These are phyloP conservation scores for Microcaecilia unicolor DNA, from an alignment of 2,797 vertebrate species.

Conservation along the genomic window DNA sequence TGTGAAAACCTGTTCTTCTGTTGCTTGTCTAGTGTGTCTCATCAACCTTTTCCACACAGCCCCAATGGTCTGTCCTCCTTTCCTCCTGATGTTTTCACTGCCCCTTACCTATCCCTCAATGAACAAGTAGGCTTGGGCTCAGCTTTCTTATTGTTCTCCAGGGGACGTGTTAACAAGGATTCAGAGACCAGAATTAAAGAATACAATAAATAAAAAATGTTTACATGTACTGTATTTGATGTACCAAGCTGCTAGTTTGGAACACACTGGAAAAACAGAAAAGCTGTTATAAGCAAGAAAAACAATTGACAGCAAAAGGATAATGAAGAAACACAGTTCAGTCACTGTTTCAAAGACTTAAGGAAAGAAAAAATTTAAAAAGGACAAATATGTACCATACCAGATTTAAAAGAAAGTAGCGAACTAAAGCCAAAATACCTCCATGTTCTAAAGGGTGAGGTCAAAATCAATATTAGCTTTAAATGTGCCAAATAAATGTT, in stretches of 20 bases:
- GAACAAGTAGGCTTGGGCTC: no score
- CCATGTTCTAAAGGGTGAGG: conserved; percentile 30
- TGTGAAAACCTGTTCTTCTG: no score
- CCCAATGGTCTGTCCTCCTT: no score
- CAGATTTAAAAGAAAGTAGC: conserved; percentile 8
- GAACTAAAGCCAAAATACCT: conserved; percentile 13
- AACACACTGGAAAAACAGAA: background rate
- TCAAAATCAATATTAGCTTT: conserved; percentile 46
- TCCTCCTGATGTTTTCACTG: no score
- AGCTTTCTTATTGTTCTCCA: no score
- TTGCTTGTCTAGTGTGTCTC: no score
- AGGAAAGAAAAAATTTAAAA: background rate
- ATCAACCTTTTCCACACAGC: no score
- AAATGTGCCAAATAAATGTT: conserved; percentile 15
- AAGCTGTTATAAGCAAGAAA: conserved; percentile 32
- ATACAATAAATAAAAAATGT: no score
- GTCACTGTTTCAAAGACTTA: background rate
- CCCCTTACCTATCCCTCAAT: no score
- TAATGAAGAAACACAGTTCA: background rate
- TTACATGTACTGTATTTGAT: no score
- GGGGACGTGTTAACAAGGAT: no score
- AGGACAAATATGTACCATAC: conserved; percentile 33
- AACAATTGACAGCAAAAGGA: conserved; percentile 25
- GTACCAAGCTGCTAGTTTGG: background rate
- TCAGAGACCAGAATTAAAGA: no score